Conservation (phyloP, 35 echinoderm and acorn worm genomes). For the Patiria miniata region DNA sequence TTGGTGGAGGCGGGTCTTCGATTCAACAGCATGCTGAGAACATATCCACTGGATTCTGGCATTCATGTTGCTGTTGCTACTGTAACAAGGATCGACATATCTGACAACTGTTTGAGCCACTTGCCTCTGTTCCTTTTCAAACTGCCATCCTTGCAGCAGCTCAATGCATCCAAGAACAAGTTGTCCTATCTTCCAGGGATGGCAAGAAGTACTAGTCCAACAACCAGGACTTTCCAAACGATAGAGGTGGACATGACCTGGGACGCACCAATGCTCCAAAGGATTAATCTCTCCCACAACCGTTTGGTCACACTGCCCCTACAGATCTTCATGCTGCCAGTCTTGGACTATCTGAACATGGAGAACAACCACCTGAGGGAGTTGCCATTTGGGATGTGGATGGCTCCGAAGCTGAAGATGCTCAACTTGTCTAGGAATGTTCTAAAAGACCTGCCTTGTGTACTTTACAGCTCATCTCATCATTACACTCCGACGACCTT, state of each 20-base stretch:
- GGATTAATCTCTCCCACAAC: conserved; percentile 75
- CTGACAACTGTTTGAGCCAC: conserved; percentile 77
- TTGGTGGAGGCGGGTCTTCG: conserved; percentile 78
- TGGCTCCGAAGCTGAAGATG: conserved; percentile 78
- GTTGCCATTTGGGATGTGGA: conserved; percentile 97
- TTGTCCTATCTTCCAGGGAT: conserved; percentile 63
- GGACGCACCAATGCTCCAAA: conserved; percentile 74
- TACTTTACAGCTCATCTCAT: neutral
- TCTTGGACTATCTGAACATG: conserved; percentile 59
- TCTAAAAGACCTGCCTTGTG: conserved; percentile 76
- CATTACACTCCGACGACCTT: neutral
- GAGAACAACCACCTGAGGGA: conserved; percentile 61
- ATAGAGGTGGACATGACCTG: conserved; percentile 38
- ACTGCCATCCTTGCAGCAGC: conserved; percentile 80
- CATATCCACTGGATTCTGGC: conserved; percentile 52
- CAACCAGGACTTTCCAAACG: neutral
- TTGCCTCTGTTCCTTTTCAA: conserved; percentile 83
- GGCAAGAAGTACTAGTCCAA: neutral
- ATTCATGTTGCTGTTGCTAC: conserved; percentile 60
- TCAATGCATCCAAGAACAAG: conserved; percentile 89
- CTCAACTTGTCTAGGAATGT: conserved; percentile 78
- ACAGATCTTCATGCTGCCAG: conserved; percentile 71
- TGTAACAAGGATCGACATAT: conserved; percentile 87
- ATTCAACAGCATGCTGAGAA: conserved; percentile 72
- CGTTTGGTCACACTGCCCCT: conserved; percentile 58